Base-by-base conservation (phyloP, 37 sponge, comb jelly and placozoan genomes). In the Axinella damicornis region DNA sequence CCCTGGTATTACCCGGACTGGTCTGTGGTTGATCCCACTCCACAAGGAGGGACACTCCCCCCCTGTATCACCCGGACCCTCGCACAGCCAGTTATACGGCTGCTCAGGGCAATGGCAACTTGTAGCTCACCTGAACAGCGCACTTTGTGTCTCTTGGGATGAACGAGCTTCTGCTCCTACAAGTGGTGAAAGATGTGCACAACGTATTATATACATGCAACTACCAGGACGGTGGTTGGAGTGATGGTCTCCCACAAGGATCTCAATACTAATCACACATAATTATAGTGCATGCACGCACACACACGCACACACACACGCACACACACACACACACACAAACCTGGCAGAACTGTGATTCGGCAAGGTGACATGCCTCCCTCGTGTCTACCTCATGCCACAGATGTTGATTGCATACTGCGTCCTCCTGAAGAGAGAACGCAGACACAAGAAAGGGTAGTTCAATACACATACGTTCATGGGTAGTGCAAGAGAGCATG, bases 321-420 rank as follows among this genome's bases (percentile, higher is more conserved):
- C 46, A 46, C 46, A 9, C 9, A 46, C n/a, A 27, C 20, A 73
- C 15, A 37, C 30, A 69, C 25, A 28, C 27, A 62, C 60, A 41
- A 22, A 93, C 89, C 74, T 82, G 82, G 78, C 90, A 89, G 34
- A 67, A 68, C 57, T 75, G 76, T 13, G 87, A 63, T 18, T 94
- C 94, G 20, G 57, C 68, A 36, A 89, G 56, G 60, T 90, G 39
- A 74, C 94, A 94, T 9, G 87, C 85, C 53, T 94, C 94, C 11
- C 87, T 82, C n/a, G 89, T 53, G 80, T 87, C 91, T 5, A 59
- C 41, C 31, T 76, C 77, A 24, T 67, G 39, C 87, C 90, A 94
- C 2, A 90, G 24, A 69, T 94, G 94, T 14, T 54, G 19, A 33
- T 79, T 68, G 15, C 71, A 61, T 1, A 79, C 76, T 19, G 94